Evolutionary conservation across 2,113 vertebrate species (phyloP), one percentile per base, ranked within the genome.

Genomic region (Ariopsis seemanni): DNA sequence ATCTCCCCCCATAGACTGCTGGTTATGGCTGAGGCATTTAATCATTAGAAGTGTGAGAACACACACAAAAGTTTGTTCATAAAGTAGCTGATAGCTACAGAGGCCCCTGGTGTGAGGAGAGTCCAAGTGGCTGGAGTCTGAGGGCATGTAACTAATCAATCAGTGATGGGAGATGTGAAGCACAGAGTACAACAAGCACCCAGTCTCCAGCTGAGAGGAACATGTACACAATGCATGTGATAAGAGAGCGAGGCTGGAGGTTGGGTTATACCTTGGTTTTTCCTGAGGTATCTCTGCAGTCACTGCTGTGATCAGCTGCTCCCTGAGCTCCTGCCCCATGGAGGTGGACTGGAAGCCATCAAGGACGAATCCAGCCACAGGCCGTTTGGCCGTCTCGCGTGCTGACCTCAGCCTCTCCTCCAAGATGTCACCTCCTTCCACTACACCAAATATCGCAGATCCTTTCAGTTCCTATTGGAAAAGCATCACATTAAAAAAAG

Each of bases 321-420:
- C 93, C 88, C 96, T 97, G 84, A 96, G 94, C 78, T 95, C 92
- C 89, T 90, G 93, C 71, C 94, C 93, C 93, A 96, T 92, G 74
- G 93, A 90, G 85, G 85, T 83, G 12, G 95, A 95, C 87, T 97
- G 97, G 91, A 99, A 96, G 83, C 98, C 97, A 62, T 99, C 98
- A 92, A 99, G 93, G 57, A 98, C 95, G 93, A 99, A 99, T 87
- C 98, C 98, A 15, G 95, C 96, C n/a, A 99, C 97, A 0, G 98
- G 97, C 79, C 98, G 94, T 93, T 98, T 99, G 86, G 96, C 96
- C 1, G 98, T 99, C 93, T 99, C 98, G 77, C 93, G 95, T 77
- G 97, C 98, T 0, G 98, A 99, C 88, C 97, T 95, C 69, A 97
- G 91, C 88, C 98, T 96, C 92, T 99, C 98, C 52, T 99, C 98